Conservation (phyloP, 2,797 vertebrate species). For the Pteropus rufus region DNA sequence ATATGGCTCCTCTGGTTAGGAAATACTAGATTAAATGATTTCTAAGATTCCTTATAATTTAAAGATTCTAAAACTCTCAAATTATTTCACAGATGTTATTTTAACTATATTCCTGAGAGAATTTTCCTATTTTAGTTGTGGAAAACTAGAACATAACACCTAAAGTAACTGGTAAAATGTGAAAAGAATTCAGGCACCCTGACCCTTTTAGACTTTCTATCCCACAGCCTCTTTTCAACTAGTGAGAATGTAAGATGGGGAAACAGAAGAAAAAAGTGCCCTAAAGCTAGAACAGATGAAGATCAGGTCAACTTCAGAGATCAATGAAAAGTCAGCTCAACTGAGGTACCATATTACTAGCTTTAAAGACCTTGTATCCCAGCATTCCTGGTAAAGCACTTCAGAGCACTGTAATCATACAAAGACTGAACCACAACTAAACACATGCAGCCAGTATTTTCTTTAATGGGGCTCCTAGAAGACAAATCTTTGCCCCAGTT, state of each 20-base stretch:
- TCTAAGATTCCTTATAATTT: slow-evolving; percentile 60
- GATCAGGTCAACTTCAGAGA: slow-evolving; percentile 14
- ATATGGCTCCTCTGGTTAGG: slow-evolving; percentile 13
- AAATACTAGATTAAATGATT: slow-evolving; percentile 56
- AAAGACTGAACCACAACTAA: background rate
- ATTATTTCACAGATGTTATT: slow-evolving; percentile 61
- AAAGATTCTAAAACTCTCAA: slow-evolving; percentile 42
- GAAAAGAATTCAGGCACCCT: slow-evolving; percentile 38
- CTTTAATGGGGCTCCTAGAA: background rate
- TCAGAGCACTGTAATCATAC: background rate
- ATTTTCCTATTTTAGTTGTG: slow-evolving; percentile 60
- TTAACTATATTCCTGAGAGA: slow-evolving; percentile 56
- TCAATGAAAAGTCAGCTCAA: background rate
- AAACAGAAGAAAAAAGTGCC: background rate
- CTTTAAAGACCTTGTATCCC: background rate
- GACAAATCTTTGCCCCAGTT: background rate
- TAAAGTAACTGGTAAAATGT: slow-evolving; percentile 38
- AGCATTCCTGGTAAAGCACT: background rate
- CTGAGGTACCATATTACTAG: background rate
- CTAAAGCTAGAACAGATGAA: background rate
- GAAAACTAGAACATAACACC: slow-evolving; percentile 58
- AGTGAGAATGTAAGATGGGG: background rate
- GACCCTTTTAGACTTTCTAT: slow-evolving; percentile 26
- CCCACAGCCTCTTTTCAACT: background rate
- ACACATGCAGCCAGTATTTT: background rate